These are phyloP conservation scores for Pipra filicauda DNA, from an alignment of 2,113 vertebrate genomes.

Conservation along the genomic window DNA sequence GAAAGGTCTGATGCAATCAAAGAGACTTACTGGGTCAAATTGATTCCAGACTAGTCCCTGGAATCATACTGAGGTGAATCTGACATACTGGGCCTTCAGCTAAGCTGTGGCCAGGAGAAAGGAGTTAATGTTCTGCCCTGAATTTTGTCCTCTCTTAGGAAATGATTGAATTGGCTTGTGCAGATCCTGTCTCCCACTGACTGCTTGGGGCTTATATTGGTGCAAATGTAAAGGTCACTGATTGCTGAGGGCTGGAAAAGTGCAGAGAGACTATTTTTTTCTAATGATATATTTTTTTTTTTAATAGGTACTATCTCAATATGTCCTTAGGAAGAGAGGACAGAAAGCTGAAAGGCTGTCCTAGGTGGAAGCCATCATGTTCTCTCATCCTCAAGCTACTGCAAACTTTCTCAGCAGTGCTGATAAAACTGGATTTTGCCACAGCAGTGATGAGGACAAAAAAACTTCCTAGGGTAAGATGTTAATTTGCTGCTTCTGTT, in stretches of 20 bases:
- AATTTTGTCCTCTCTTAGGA: conserved; percentile 31
- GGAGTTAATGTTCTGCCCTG: not conserved
- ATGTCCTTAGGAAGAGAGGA: not conserved
- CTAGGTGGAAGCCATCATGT: not conserved
- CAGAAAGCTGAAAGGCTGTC: not conserved
- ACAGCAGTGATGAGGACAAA: not conserved
- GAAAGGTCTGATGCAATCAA: conserved; percentile 46
- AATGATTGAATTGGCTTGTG: not conserved
- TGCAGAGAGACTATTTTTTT: not conserved
- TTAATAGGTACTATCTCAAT: not conserved
- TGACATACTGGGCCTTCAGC: conserved; percentile 18
- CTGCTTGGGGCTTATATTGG: not conserved
- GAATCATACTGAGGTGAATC: conserved; percentile 24
- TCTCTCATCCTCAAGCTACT: not conserved
- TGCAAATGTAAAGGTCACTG: not conserved
- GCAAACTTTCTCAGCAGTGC: not conserved
- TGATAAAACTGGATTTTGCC: conserved; percentile 8
- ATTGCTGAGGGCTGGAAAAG: not conserved
- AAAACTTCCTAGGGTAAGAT: not conserved
- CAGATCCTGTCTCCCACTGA: not conserved
- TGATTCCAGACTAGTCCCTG: conserved; percentile 43
- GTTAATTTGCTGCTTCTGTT: not conserved
- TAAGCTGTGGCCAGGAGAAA: not conserved
- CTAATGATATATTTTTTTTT: not conserved
- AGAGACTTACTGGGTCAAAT: conserved; percentile 37